Evolutionary conservation across 2,113 vertebrate genomes (phyloP), one percentile per base, ranked within the genome.

Genomic region (Notothenia rossii): DNA sequence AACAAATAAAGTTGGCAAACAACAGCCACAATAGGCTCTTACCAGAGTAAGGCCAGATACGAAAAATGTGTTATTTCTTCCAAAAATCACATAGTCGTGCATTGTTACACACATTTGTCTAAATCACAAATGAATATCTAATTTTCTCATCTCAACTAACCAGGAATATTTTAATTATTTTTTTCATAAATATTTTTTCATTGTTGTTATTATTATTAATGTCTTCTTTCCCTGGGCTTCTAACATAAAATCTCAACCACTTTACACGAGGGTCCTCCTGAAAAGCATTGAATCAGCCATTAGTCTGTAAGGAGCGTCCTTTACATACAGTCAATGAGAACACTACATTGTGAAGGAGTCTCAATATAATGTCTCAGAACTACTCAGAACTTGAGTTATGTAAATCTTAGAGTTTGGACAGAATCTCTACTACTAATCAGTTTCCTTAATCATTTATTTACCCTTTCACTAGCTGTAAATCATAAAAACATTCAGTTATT

Each of bases 251-350:
- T n/a, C 4, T 3, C 20, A 15, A 25, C 13, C 36, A n/a, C 13
- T n/a, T 59, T 48, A 17, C 4, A 33, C n/a, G 22, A 13, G 36
- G 10, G 49, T 54, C 1, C 48, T 22, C 63, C 66, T 17, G 3
- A 46, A 56, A 46, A 36, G 20, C 53, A 18, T 40, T 43, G 64
- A 63, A 61, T 54, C 51, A 51, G 46, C 59, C 51, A 51, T 56
- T n/a, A 46, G 17, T 40, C 63, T 69, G 20, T 53, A 58, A 48
- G 40, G 13, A 49, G 46, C 29, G 1, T 36, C 36, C 36, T 36
- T 36, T 36, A 36, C 5, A 36, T 36, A 36, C 4, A 40, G 36
- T 40, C 36, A 7, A 40, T 7, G 1, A 25, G 14, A 49, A 33
- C 43, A 64, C 3, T 0, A 12, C 8, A 7, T 8, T 56, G 13